These are phyloP conservation scores for Pogonomyrmex californicus DNA, from an alignment of 1,140 invertebrate species.

Conservation along the genomic window DNA sequence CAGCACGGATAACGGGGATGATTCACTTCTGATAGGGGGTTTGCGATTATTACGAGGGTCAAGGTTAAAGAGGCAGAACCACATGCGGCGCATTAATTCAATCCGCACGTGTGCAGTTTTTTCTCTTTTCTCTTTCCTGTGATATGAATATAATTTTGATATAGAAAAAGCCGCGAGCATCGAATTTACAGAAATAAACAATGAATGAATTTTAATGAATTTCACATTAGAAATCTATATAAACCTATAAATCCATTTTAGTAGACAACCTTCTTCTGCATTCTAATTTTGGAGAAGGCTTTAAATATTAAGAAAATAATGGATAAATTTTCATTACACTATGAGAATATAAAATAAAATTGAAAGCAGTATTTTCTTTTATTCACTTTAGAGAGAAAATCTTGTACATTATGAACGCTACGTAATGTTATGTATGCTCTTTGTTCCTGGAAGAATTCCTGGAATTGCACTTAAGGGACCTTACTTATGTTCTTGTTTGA, in stretches of 20 bases:
- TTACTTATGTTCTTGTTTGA: constrained; percentile 29
- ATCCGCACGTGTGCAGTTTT: constrained; percentile 23
- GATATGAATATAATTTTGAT: not conserved
- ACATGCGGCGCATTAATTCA: constrained; percentile 33
- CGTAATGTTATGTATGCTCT: constrained; percentile 27
- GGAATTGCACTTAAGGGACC: constrained; percentile 32
- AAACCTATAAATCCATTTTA: constrained; percentile 22
- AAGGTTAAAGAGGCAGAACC: constrained; percentile 54
- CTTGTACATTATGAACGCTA: not conserved
- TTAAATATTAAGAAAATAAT: not conserved
- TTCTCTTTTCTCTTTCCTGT: not conserved
- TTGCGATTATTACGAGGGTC: constrained; percentile 58
- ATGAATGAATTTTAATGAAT: constrained; percentile 31
- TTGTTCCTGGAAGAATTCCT: constrained; percentile 58
- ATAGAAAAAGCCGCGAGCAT: not conserved
- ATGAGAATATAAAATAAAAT: not conserved
- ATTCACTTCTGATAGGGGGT: constrained; percentile 48
- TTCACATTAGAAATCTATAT: not conserved
- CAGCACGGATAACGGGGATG: constrained; percentile 30
- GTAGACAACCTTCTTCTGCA: not conserved
- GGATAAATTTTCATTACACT: not conserved
- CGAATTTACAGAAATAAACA: not conserved
- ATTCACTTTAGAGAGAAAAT: constrained; percentile 6
- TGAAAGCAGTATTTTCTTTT: not conserved
- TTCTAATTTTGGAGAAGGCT: not conserved